Percentiles rank a stretch among this genome's conserved stretches.
Evolutionary conservation across 1,140 invertebrate genomes (phyloP).

Genomic region (Tetragnatha versicolor): DNA sequence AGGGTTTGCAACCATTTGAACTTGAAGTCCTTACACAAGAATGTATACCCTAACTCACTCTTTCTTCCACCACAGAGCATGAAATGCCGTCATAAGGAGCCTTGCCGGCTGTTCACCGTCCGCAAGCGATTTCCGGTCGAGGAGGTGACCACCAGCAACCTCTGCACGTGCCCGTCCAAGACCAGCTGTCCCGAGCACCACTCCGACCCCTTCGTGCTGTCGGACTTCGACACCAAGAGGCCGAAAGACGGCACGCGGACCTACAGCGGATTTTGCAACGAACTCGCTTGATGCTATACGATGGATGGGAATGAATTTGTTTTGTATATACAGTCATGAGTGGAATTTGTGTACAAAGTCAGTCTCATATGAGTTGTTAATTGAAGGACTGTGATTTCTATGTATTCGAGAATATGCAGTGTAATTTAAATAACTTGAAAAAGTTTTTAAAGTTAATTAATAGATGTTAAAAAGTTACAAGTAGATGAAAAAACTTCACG

Average conservation of each 20-base stretch:
- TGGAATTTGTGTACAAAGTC: conserved; percentile 9
- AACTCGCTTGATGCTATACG: no score
- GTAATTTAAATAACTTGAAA: no score
- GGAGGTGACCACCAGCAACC: conserved; percentile 84
- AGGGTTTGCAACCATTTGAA: no score
- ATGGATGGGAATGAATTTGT: no score
- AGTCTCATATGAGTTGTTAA: no score
- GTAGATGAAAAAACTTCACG: no score
- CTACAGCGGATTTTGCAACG: conserved; percentile 42
- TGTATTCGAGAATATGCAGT: no score
- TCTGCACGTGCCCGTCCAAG: conserved; percentile 83
- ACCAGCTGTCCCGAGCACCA: conserved; percentile 82
- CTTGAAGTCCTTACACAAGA: no score
- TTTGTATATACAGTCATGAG: background rate
- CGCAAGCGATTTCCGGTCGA: conserved; percentile 80
- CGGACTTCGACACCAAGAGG: conserved; percentile 29
- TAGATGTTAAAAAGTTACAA: no score
- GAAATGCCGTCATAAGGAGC: conserved; percentile 83
- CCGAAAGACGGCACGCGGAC: conserved; percentile 25
- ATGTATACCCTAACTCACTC: no score
- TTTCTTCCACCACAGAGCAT: conserved; percentile 75
- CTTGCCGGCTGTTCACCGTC: conserved; percentile 85
- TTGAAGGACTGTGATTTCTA: no score
- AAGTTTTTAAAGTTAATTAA: no score
- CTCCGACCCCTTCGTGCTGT: conserved; percentile 77